Conservation (phyloP, 2,888 invertebrate genomes). For the Aphidoletes aphidimyza region DNA sequence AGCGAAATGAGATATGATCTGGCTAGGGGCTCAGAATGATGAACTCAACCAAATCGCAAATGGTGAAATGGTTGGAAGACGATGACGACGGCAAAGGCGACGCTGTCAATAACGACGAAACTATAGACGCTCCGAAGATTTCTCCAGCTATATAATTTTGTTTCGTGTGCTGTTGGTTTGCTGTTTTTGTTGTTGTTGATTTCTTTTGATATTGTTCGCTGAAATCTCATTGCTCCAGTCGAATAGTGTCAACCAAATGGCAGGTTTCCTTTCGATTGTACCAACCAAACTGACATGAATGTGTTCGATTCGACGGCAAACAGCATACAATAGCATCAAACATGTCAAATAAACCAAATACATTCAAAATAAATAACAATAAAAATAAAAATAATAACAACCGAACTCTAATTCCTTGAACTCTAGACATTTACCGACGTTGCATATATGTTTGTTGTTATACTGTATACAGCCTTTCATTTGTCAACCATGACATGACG, state of each 20-base stretch:
- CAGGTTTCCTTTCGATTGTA: not conserved
- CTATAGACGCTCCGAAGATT: not conserved
- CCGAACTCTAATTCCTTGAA: not conserved
- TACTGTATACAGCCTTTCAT: not conserved
- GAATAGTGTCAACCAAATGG: conserved; percentile 17
- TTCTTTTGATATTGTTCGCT: not conserved
- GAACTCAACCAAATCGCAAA: not conserved
- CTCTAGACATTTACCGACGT: not conserved
- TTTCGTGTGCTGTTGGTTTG: not conserved
- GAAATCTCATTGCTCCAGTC: not conserved
- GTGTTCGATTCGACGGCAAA: too few species aligned
- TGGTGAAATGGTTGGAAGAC: too few species aligned
- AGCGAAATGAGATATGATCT: conserved; percentile 45
- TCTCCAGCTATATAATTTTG: too few species aligned
- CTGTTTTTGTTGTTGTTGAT: not conserved
- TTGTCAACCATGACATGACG: not conserved
- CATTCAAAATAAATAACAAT: not conserved
- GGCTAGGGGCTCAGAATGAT: conserved; percentile 32
- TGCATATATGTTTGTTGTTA: too few species aligned
- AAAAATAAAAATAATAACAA: conserved; percentile 12
- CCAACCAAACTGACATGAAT: not conserved
- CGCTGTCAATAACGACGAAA: not conserved
- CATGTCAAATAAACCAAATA: not conserved
- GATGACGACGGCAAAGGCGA: not conserved
- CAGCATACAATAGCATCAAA: not conserved